Evolutionary conservation across 2,797 vertebrate species (phyloP).

Genomic region (Ara ararauna): DNA sequence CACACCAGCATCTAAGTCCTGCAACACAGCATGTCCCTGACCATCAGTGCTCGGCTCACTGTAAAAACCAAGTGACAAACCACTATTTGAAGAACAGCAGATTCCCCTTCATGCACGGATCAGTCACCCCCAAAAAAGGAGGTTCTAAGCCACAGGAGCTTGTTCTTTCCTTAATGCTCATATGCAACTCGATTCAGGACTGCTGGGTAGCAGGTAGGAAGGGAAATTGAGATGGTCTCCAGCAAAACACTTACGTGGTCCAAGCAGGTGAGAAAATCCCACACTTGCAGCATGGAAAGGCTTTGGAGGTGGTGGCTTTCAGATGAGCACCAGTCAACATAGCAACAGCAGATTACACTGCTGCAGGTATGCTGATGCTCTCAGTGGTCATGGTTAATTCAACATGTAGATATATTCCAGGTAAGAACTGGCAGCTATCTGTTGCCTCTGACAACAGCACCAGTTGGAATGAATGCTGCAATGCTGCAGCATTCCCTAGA

Average conservation of each 20-base stretch:
- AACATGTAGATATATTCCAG: not conserved
- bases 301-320: not conserved
- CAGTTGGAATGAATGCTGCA: not conserved
- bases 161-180: not conserved
- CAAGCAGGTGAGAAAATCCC: not conserved
- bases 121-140: not conserved
- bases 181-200: not conserved
- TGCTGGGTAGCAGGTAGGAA: not conserved
- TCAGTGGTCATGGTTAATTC: rapidly evolving
- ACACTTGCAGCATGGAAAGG: not conserved
- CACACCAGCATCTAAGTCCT: not conserved
- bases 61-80: not conserved
- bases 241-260: not conserved
- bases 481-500: not conserved
- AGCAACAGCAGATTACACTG: not conserved
- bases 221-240: not conserved
- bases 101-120: not conserved
- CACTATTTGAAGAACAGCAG: not conserved
- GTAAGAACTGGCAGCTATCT: not conserved
- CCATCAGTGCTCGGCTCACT: not conserved
- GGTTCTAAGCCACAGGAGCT: not conserved
- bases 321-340: not conserved
- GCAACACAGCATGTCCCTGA: not conserved
- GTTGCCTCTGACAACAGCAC: not conserved
- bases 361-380: not conserved